Evolutionary conservation across 2,113 vertebrate species (phyloP).

Genomic region (Tor tambroides): DNA sequence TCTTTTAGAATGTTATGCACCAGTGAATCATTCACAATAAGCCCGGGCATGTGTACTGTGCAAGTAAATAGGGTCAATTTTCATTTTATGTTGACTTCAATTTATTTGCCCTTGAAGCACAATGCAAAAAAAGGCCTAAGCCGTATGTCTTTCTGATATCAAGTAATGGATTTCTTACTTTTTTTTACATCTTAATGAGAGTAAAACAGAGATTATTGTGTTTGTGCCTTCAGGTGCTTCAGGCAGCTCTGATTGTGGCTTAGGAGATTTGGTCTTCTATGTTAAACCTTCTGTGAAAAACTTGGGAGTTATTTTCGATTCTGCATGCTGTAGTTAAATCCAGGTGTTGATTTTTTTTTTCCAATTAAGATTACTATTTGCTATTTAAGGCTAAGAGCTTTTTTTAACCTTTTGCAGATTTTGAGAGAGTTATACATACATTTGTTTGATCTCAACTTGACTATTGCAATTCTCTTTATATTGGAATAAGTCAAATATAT

Average conservation of each 20-base stretch:
- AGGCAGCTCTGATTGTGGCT: background rate
- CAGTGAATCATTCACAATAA: background rate
- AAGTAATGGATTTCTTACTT: background rate
- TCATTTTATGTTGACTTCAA: background rate
- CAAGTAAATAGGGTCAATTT: background rate
- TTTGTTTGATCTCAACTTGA: background rate
- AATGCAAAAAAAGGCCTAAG: background rate
- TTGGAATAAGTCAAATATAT: background rate
- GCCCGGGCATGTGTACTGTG: background rate
- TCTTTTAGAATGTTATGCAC: background rate
- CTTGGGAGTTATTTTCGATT: too few relatives aligned
- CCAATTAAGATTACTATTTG: background rate
- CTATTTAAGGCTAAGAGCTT: too few relatives aligned
- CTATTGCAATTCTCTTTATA: background rate
- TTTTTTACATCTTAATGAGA: background rate
- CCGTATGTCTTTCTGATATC: background rate
- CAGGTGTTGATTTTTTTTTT: background rate
- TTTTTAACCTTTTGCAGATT: too few relatives aligned
- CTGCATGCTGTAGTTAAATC: too few relatives aligned
- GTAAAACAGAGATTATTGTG: background rate
- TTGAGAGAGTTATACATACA: background rate
- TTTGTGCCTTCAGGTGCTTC: background rate
- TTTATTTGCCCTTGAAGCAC: background rate
- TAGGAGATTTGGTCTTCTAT: background rate
- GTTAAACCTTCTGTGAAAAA: background rate